Evolutionary conservation across 2,888 invertebrate genomes (phyloP).

Genomic region (Bombylius discolor): DNA sequence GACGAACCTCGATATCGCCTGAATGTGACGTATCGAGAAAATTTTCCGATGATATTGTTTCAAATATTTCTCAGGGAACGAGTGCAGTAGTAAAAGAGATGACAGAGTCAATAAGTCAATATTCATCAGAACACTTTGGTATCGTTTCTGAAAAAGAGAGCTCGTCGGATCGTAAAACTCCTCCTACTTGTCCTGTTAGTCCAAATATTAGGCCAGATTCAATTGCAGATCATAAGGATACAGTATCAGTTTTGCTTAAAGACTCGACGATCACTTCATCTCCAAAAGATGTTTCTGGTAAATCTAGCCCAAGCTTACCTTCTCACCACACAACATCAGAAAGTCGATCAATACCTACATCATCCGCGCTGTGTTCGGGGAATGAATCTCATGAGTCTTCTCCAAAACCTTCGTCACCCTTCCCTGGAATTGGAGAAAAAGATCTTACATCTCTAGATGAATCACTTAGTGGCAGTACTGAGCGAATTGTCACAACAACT

Average conservation of each 20-base stretch:
- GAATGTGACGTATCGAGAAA: slow-evolving; percentile 13
- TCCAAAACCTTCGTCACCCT: slow-evolving; percentile 36
- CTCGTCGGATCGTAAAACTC: slow-evolving; percentile 39
- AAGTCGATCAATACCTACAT: slow-evolving; percentile 45
- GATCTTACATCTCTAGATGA: slow-evolving; percentile 23
- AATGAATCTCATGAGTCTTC: slow-evolving; percentile 38
- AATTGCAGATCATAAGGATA: slow-evolving; percentile 35
- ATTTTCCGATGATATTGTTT: slow-evolving; percentile 4
- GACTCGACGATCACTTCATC: slow-evolving; percentile 35
- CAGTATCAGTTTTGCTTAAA: slow-evolving; percentile 18
- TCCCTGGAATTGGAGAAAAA: slow-evolving; percentile 31
- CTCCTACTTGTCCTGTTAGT: slow-evolving; percentile 57
- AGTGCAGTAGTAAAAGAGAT: slow-evolving; percentile 13
- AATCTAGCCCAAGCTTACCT: slow-evolving; percentile 32
- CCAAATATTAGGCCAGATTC: slow-evolving; percentile 40
- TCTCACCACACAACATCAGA: slow-evolving; percentile 36
- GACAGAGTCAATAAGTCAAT: neutral
- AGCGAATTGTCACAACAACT: slow-evolving; percentile 34
- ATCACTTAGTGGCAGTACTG: slow-evolving; percentile 29
- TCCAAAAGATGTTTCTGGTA: slow-evolving; percentile 35
- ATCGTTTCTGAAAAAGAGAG: neutral
- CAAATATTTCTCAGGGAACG: neutral
- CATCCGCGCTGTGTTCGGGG: slow-evolving; percentile 44
- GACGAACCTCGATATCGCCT: slow-evolving; percentile 13
- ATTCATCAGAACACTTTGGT: neutral